These are phyloP conservation scores for Atta colombica DNA, from an alignment of 1,140 invertebrate species.

Conservation along the genomic window DNA sequence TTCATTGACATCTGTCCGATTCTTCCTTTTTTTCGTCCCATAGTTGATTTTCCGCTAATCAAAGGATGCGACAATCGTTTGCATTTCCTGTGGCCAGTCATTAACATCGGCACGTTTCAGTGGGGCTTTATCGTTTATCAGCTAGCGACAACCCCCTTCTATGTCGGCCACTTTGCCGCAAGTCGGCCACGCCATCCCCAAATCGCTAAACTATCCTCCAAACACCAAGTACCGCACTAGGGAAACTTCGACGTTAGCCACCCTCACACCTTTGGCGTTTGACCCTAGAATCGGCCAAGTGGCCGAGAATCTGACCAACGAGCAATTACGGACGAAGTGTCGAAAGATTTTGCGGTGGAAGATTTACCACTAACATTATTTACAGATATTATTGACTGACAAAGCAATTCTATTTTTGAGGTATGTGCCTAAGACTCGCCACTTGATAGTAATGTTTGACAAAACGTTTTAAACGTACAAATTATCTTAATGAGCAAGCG, in stretches of 20 bases:
- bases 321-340: constrained; percentile 70
- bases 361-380: constrained; percentile 64
- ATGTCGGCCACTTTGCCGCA: constrained; percentile 78
- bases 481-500: constrained; percentile 57
- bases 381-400: constrained; percentile 11
- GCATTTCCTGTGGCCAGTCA: constrained; percentile 61
- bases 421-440: not conserved
- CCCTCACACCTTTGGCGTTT: constrained; percentile 71
- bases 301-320: constrained; percentile 72
- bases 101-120: constrained; percentile 54
- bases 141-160: constrained; percentile 66
- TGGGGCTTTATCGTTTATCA: constrained; percentile 66
- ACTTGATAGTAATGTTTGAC: constrained; percentile 59
- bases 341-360: constrained; percentile 70
- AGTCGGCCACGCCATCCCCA: constrained; percentile 79
- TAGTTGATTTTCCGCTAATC: constrained; percentile 69
- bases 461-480: constrained; percentile 54
- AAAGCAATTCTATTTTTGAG: constrained; percentile 57
- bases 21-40: constrained; percentile 39
- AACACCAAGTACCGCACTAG: constrained; percentile 81
- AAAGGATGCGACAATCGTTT: constrained; percentile 66
- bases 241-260: constrained; percentile 78
- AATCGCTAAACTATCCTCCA: constrained; percentile 83
- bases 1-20: constrained; percentile 54
- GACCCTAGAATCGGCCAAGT: constrained; percentile 76